Evolutionary conservation across 2,888 invertebrate species (phyloP), one percentile per base, ranked within the genome.

Genomic region (Nomada ruficornis): DNA sequence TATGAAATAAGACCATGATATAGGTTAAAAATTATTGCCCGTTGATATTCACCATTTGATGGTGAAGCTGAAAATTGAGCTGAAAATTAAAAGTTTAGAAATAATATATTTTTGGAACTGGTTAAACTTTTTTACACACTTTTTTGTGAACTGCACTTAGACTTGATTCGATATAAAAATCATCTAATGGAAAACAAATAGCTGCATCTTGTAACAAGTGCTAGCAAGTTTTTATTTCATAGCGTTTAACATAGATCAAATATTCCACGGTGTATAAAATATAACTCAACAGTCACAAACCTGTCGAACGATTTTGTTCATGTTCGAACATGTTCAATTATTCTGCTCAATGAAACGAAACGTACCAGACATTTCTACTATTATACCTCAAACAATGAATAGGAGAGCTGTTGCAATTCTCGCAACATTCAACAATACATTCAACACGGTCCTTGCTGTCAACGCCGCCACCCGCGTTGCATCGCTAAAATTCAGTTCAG

Each of bases 381-480:
- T 55, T 57, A 36, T 60, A 47, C 36, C 18, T 13, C 59, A 0
- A 72, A 18, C 59, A 78, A 83, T 84, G 84, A 91, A 90, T 90
- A 85, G 88, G 4, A 52, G 70, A 76, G 69, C 70, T 83, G 65
- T 71, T 64, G 60, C 65, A 55, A 13, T 54, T 69, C 60, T 77
- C 57, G 80, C 81, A 80, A 79, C 79, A 82, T 82, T 50, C 60
- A 71, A 89, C 89, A 89, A 89, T 88, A 84, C 75, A 84, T 80
- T 67, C 79, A 74, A 77, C 77, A 77, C 76, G 57, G 85, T 79
- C 71, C 75, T 63, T 57, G 70, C 44, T 47, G 55, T 47, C 29
- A 65, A 26, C 44, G 29, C 50, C 87, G 75, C 90, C 91, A 91
- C 91, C 90, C 91, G 89, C 88, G 86, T 89, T 69, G 89, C 76